Conservation (phyloP, 2,888 invertebrate species). For the Pandemis cinnamomeana region DNA sequence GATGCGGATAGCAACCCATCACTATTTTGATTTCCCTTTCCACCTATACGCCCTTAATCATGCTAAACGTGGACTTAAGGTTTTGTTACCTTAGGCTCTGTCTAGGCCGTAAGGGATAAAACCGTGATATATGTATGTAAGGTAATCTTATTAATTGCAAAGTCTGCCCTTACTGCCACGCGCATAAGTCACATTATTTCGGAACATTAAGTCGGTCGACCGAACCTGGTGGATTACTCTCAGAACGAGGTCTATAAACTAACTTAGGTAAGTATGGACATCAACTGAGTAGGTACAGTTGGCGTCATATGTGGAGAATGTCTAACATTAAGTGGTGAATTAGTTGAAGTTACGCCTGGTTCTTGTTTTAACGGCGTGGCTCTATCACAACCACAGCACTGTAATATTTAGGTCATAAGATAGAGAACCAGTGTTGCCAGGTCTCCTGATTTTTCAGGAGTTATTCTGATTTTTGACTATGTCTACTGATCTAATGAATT, state of each 20-base stretch:
- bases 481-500: no score
- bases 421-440: no score
- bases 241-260: conserved; percentile 3
- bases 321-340: conserved; percentile 1
- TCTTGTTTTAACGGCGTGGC: not conserved
- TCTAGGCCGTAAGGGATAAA: no score
- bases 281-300: conserved; percentile 2
- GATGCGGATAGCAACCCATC: no score
- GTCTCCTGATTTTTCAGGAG: no score
- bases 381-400: not conserved
- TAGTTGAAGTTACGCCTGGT: not conserved
- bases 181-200: conserved; percentile 5
- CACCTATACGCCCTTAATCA: no score
- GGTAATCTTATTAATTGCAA: not conserved
- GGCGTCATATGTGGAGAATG: conserved; percentile 1
- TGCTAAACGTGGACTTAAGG: no score
- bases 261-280: not conserved
- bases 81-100: no score
- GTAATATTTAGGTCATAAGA: no score
- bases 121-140: not conserved
- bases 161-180: not conserved
- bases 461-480: no score
- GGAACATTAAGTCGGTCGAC: not conserved
- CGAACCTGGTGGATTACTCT: not conserved
- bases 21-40: no score